Conservation (phyloP, 2,113 vertebrate genomes). For the Pungitius pungitius region DNA sequence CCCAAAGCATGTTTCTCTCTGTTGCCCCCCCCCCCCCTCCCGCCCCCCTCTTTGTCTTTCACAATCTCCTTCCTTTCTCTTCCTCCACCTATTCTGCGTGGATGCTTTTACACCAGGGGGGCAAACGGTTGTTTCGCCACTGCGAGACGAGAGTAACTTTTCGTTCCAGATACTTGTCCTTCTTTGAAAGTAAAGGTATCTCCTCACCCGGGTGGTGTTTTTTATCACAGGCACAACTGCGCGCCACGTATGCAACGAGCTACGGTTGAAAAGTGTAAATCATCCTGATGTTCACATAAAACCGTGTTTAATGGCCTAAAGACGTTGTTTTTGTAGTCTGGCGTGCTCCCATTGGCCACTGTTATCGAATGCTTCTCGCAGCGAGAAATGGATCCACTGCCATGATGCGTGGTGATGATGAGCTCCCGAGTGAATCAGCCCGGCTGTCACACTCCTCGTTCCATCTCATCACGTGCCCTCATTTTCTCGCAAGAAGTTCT, state of each 20-base stretch:
- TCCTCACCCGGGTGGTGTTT: not conserved
- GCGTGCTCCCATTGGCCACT: not conserved
- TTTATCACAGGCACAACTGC: not conserved
- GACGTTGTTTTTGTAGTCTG: constrained; percentile 9
- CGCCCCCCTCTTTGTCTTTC: constrained; percentile 3
- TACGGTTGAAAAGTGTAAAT: not conserved
- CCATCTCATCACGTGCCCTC: constrained; percentile 8
- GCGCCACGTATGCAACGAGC: constrained; percentile 1
- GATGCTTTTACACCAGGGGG: constrained; percentile 31
- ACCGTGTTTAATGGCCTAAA: constrained; percentile 6
- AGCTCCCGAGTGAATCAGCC: constrained; percentile 39
- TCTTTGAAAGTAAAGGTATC: constrained; percentile 15
- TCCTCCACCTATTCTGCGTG: constrained; percentile 37
- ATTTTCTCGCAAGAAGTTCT: not conserved
- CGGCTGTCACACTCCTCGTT: constrained; percentile 11
- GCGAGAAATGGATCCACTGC: constrained; percentile 9
- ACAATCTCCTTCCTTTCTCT: not conserved
- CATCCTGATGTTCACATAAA: not conserved
- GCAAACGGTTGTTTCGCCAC: no score
- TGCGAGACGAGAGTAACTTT: no score
- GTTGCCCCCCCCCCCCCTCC: constrained; percentile 10
- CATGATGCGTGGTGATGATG: constrained; percentile 21
- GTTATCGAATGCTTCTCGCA: constrained; percentile 14
- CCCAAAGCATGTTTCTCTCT: constrained; percentile 4
- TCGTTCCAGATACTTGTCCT: constrained; percentile 1